Base-by-base conservation (phyloP, 35 echinoderm and acorn worm species). In the Diadema setosum region DNA sequence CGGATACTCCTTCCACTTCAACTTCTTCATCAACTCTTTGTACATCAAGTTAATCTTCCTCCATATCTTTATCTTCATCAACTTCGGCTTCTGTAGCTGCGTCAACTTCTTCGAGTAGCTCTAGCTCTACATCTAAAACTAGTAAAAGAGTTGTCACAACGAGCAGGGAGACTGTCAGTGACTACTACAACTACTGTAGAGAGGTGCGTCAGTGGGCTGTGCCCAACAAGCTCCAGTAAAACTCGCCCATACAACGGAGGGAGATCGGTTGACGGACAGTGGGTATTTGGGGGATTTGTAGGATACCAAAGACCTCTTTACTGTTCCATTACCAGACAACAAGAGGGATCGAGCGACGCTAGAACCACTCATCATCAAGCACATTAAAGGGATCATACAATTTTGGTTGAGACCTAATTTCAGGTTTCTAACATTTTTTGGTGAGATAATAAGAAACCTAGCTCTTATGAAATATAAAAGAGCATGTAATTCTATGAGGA, bases 281-380 rank as follows among this genome's bases (percentile, higher is more conserved):
- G 91, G 91, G 90, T 86, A 5, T 87, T 92, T 42, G 90, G 90
- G 16, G 90, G 90, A 81, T 86, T 18, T 75, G 73, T 23, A 24
- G 83, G 69, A 87, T 40, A 81, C 83, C 8, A 65, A 46, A 35
- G 18, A 92, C 46, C 31, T 30, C 61, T 82, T 87, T 81, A 52
- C 87, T 16, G 74, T 92, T 26, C 32, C 65, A 17, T 46, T 92
- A 25, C 39, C 70, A 78, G 20, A 78, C 3, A 43, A 76, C 26
- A 42, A 55, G 40, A 18, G 65, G n/a, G 83, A 87, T 65, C 49
- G 31, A 14, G 70, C 69, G 18, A 87, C 73, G 9, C 84, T 92
- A 5, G 39, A 80, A 31, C 55, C 90, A n/a, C 2, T 80, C 4
- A 87, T 92, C 11, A 0, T 59, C 25, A 20, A 92, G 27, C 85